Conservation (phyloP, 2,888 invertebrate genomes). For the Philhelius pedissequus region DNA sequence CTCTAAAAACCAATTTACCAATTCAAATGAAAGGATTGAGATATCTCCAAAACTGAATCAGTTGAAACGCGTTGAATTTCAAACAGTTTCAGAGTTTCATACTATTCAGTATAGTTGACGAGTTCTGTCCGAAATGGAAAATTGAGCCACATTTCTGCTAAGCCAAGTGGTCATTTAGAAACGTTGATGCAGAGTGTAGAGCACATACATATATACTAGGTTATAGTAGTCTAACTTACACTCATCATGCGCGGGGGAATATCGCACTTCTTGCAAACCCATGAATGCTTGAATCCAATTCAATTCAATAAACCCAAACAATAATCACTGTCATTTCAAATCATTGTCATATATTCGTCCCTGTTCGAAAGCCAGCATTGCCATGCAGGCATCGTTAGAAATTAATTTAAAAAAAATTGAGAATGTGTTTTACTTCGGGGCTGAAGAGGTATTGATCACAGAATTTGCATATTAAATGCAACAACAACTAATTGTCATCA, state of each 20-base stretch:
- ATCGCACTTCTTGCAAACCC: not conserved
- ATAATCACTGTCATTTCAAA: constrained; percentile 68
- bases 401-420: not conserved
- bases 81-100: constrained; percentile 38
- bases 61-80: constrained; percentile 61
- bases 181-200: constrained; percentile 16
- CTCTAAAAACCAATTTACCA: constrained; percentile 56
- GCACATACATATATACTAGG: not conserved
- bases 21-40: constrained; percentile 67
- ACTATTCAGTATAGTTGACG: too few relatives aligned
- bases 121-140: constrained; percentile 6
- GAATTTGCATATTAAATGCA: too few relatives aligned
- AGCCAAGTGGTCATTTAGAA: constrained; percentile 59
- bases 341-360: constrained; percentile 53
- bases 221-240: too few relatives aligned
- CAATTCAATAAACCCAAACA: constrained; percentile 69
- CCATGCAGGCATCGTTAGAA: not conserved
- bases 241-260: not conserved
- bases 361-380: not conserved
- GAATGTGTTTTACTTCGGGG: too few relatives aligned
- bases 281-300: constrained; percentile 50
- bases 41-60: constrained; percentile 58
- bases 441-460: too few relatives aligned
- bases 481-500: too few relatives aligned
- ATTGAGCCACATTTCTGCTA: constrained; percentile 17